Conservation (phyloP, 53 echinoderm and acorn worm species). For the Paelopatides confundens region DNA sequence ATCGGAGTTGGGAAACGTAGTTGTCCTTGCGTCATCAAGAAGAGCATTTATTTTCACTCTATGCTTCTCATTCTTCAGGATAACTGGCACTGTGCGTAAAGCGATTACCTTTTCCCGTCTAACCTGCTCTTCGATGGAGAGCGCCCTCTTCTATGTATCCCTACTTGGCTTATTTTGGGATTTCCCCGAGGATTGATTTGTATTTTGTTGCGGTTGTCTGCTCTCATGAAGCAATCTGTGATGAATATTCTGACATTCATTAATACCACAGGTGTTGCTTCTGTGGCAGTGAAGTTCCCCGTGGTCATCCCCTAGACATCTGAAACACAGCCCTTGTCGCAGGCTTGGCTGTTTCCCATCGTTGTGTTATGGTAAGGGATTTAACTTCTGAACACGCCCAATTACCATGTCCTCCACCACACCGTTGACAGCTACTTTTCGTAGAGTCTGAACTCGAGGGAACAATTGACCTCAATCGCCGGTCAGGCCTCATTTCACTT, state of each 20-base stretch:
- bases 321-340: neutral
- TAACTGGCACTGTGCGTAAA: slow-evolving; percentile 18
- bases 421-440: neutral
- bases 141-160: too few species aligned
- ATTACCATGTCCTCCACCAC: neutral
- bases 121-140: neutral
- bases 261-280: neutral
- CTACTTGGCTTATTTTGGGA: too few species aligned
- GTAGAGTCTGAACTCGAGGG: neutral
- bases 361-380: neutral
- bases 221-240: too few species aligned
- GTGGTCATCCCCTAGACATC: neutral
- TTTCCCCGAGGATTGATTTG: neutral
- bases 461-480: neutral
- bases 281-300: too few species aligned
- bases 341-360: neutral
- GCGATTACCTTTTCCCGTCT: neutral
- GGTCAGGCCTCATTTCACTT: neutral
- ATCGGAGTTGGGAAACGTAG: neutral
- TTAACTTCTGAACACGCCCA: neutral
- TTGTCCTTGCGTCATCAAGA: too few species aligned
- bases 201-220: neutral
- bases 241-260: too few species aligned
- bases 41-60: slow-evolving; percentile 27
- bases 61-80: slow-evolving; percentile 11